Evolutionary conservation across 2,797 vertebrate genomes (phyloP), one percentile per base, ranked within the genome.

Genomic region (Scleropages formosus): DNA sequence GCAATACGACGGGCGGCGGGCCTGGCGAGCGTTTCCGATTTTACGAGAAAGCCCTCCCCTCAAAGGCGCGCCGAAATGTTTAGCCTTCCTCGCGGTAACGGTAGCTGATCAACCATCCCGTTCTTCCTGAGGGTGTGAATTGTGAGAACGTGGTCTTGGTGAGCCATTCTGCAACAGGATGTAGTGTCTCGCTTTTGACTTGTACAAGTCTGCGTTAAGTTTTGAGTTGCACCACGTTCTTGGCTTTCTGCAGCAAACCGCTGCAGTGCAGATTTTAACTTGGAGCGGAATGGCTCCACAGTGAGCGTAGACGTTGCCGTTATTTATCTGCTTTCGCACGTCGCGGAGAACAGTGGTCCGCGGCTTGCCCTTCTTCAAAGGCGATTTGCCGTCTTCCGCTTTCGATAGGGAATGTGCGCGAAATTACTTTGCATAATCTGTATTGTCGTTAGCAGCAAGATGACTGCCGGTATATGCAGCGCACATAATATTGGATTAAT

Each of bases 401-500:
- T 70, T 70, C 31, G 31, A 39, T 39, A 39, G 70, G 59, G 53
- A 53, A 72, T 71, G 70, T 59, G 53, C 4, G 70, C 72, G 27
- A 72, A 67, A 67, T 67, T 67, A 16, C 13, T 67, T 46, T 67
- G 65, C 44, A 47, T 67, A 67, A 59, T 39, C 27, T 1, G 56
- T 59, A 46, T 46, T 72, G 26, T 31, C 60, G 56, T 72, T 59
- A 72, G 24, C 56, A 72, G 27, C 7, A 31, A 12, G 56, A 46
- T 18, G 53, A 31, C 20, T 44, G 53, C 16, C 60, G 31, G 44
- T 66, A 3, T 26, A 27, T 20, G 24, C 56, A 59, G 53, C 39
- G 68, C 47, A 47, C 49, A 47, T 68, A 68, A 49, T 47, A 51
- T 51, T 68, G 46, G 66, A 68, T 68, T 70, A 70, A 70, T 70